phyloP scores from a whole-genome alignment of 2,888 invertebrate genomes.

The Helleia helle region DNA sequence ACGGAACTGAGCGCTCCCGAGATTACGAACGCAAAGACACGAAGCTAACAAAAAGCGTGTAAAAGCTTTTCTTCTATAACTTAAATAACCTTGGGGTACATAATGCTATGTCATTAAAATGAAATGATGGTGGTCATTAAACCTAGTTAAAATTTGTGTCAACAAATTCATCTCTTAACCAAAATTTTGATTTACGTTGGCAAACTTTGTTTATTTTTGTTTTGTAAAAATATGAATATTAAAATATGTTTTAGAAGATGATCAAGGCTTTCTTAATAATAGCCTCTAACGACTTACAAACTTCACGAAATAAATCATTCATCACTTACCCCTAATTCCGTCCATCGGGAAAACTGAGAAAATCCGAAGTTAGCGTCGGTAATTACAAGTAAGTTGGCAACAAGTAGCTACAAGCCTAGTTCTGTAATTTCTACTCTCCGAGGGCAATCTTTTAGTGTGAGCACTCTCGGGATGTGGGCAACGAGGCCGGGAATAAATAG shows the following conservation, averaged over 20 bases:
- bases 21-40: no score
- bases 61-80: no score
- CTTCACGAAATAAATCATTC: conserved; percentile 26
- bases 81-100: no score
- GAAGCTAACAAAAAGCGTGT: no score
- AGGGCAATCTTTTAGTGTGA: conserved; percentile 20
- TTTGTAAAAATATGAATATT: conserved; percentile 5
- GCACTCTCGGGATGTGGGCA: conserved; percentile 16
- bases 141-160: no score
- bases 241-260: conserved; percentile 1
- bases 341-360: conserved; percentile 30
- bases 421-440: conserved; percentile 15
- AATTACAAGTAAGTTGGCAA: conserved; percentile 33
- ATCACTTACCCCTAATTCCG: conserved; percentile 26
- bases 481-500: conserved; percentile 19
- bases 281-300: conserved; percentile 15
- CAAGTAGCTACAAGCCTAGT: conserved; percentile 23
- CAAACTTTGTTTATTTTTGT: background rate
- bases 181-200: background rate
- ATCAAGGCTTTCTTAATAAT: conserved; percentile 10
- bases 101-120: no score
- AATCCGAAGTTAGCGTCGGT: conserved; percentile 28
- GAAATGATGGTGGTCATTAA: no score
- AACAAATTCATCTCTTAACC: no score
- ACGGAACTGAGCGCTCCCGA: no score